These are phyloP conservation scores for Malacoctenus gilli DNA, from an alignment of 2,797 vertebrate genomes.

Conservation along the genomic window DNA sequence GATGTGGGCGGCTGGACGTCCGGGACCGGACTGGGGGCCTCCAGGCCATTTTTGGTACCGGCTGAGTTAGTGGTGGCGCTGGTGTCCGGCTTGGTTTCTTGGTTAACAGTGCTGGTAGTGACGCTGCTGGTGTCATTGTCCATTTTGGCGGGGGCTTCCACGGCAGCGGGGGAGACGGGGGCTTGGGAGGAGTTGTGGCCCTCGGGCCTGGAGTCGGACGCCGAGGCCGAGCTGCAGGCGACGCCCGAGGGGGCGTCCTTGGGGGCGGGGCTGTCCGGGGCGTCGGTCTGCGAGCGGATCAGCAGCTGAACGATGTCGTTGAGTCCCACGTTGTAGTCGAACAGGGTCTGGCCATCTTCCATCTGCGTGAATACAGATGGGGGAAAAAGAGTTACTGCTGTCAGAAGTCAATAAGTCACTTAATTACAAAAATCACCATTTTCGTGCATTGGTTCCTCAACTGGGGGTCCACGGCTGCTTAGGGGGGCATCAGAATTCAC, in stretches of 20 bases:
- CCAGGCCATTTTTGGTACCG: conserved; percentile 87
- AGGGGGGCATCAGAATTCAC: no score
- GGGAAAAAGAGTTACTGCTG: conserved; percentile 28
- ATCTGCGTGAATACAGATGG: conserved; percentile 78
- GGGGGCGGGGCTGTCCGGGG: conserved; percentile 81
- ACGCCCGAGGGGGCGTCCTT: conserved; percentile 81
- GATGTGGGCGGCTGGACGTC: conserved; percentile 90
- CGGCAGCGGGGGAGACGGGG: conserved; percentile 44
- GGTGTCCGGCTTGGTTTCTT: conserved; percentile 67
- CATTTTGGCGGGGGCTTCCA: conserved; percentile 57
- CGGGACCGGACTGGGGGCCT: conserved; percentile 71
- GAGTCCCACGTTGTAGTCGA: conserved; percentile 98
- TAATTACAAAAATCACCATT: no score
- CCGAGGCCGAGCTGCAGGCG: conserved; percentile 57
- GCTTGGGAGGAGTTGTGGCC: conserved; percentile 51
- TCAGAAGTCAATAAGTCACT: no score
- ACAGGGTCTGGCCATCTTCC: conserved; percentile 98
- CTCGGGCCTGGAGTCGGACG: conserved; percentile 54
- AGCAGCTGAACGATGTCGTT: conserved; percentile 98
- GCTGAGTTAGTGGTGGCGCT: conserved; percentile 76
- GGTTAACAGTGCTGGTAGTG: conserved; percentile 56
- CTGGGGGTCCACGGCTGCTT: no score
- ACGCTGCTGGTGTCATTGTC: conserved; percentile 62
- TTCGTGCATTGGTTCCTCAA: no score
- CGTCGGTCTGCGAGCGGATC: conserved; percentile 91